These are phyloP conservation scores for Agrilus biguttatus DNA, from an alignment of 2,888 invertebrate genomes.

Conservation along the genomic window DNA sequence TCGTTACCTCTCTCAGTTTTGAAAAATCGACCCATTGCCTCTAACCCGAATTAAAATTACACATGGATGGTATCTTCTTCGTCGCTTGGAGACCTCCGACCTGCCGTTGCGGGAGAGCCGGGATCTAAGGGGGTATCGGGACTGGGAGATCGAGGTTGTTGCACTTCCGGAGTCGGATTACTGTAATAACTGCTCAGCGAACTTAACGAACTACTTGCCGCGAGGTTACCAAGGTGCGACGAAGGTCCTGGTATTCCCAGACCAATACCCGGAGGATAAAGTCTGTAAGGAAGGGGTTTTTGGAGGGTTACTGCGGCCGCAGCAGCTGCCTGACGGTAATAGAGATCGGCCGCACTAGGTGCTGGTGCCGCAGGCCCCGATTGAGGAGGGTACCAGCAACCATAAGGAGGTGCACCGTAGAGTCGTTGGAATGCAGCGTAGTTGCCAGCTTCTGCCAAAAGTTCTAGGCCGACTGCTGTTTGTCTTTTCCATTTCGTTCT, in stretches of 20 bases:
- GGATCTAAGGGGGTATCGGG: conserved; percentile 45
- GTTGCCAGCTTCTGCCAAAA: conserved; percentile 93
- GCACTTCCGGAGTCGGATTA: conserved; percentile 38
- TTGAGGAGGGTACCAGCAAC: conserved; percentile 46
- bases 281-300: conserved; percentile 73
- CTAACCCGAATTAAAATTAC: conserved; percentile 19
- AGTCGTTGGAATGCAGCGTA: conserved; percentile 96
- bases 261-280: conserved; percentile 42
- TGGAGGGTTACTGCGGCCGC: conserved; percentile 65
- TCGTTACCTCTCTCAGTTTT: no score
- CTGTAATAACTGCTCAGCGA: conserved; percentile 41
- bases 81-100: conserved; percentile 34
- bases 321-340: conserved; percentile 70
- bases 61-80: conserved; percentile 52
- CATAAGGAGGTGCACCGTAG: conserved; percentile 65
- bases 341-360: conserved; percentile 57
- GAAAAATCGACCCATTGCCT: conserved; percentile 2
- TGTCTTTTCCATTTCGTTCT: conserved; percentile 99
- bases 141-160: conserved; percentile 30
- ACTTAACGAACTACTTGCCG: conserved; percentile 51
- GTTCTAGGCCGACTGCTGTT: conserved; percentile 92
- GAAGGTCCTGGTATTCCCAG: conserved; percentile 54
- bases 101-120: conserved; percentile 40
- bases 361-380: conserved; percentile 41
- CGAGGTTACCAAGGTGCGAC: conserved; percentile 48